phyloP scores from a whole-genome alignment of 2,113 vertebrate genomes.

The Leuciscus idus region DNA sequence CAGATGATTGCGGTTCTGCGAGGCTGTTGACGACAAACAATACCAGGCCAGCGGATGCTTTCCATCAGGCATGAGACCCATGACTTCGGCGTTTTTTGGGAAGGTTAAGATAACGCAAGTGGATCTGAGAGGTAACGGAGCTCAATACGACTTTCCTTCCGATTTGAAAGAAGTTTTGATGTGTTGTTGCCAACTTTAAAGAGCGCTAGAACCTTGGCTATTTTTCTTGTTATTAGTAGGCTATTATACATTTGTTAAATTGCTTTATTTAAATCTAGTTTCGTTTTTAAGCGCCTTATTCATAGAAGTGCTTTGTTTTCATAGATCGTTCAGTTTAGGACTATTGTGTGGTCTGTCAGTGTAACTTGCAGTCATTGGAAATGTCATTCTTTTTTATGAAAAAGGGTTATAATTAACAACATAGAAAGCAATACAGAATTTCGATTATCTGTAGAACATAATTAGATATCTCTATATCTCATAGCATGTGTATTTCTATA shows the following conservation, averaged over 20 bases:
- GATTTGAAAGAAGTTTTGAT: background rate
- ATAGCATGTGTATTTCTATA: background rate
- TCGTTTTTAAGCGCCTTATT: background rate
- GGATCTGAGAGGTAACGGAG: conserved; percentile 22
- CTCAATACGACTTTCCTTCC: background rate
- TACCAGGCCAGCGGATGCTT: background rate
- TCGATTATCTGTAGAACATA: background rate
- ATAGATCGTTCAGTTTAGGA: background rate
- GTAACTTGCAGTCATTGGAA: background rate
- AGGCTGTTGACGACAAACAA: background rate
- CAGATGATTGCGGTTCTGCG: conserved; percentile 29
- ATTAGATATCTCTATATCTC: background rate
- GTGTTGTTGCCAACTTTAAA: background rate
- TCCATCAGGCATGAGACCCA: background rate
- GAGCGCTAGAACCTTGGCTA: background rate
- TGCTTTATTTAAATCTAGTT: background rate
- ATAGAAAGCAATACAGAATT: background rate
- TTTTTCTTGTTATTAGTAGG: background rate
- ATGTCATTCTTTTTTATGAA: background rate
- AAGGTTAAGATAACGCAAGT: conserved; percentile 1
- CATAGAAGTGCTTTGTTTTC: background rate
- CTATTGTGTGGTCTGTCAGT: background rate
- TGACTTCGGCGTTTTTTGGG: background rate
- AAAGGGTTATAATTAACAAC: background rate
- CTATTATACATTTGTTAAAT: background rate